A percentile compares a stretch with the other conserved stretches of the same genome.
These are phyloP conservation scores for Archips crataeganus DNA, from an alignment of 2,888 invertebrate species.

Conservation along the genomic window DNA sequence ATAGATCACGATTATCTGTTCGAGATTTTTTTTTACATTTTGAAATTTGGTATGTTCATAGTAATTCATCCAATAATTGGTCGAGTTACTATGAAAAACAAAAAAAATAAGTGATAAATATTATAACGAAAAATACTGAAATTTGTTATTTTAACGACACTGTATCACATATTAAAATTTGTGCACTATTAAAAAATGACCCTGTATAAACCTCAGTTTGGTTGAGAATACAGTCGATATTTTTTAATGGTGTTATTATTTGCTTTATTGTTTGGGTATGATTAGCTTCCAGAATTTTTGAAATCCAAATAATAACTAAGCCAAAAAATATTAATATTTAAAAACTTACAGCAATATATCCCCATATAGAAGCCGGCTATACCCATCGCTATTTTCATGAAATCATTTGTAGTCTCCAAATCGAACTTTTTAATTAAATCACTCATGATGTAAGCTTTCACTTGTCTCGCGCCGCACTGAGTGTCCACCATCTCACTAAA, in stretches of 20 bases:
- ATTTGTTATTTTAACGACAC: too few relatives aligned
- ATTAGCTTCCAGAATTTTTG: neutral
- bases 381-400: constrained; percentile 69
- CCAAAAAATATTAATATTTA: constrained; percentile 46
- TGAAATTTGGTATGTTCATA: too few relatives aligned
- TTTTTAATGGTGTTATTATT: neutral
- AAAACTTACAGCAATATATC: constrained; percentile 74
- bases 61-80: too few relatives aligned
- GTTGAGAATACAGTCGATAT: too few relatives aligned
- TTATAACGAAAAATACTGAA: too few relatives aligned
- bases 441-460: constrained; percentile 82
- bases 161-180: too few relatives aligned
- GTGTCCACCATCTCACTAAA: constrained; percentile 70
- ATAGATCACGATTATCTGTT: too few relatives aligned
- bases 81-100: too few relatives aligned
- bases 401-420: constrained; percentile 70
- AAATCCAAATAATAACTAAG: constrained; percentile 10
- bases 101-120: too few relatives aligned
- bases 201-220: too few relatives aligned
- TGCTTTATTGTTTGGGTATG: neutral
- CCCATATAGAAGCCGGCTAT: constrained; percentile 76
- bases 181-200: too few relatives aligned
- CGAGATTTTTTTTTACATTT: too few relatives aligned
- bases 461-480: constrained; percentile 72
- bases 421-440: constrained; percentile 77